These are phyloP conservation scores for Ptychochromis oligacanthus DNA, from an alignment of 2,113 vertebrate species.

Conservation along the genomic window DNA sequence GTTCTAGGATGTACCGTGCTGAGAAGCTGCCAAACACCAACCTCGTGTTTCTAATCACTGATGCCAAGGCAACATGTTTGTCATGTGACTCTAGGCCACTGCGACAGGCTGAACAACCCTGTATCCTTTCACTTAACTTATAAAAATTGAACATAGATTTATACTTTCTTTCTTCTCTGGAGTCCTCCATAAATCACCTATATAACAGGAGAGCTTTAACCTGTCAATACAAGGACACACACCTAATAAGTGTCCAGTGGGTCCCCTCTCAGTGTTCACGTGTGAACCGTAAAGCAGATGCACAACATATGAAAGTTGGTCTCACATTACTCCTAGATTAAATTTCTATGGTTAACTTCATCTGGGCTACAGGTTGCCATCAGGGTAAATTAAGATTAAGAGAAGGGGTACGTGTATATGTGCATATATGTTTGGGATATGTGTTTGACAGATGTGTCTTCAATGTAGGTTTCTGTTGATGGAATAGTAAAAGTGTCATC, in stretches of 20 bases:
- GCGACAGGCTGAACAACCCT: slow-evolving; percentile 95
- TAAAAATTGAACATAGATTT: slow-evolving; percentile 46
- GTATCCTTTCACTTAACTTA: slow-evolving; percentile 88
- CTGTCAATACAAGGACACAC: slow-evolving; percentile 54
- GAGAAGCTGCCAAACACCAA: slow-evolving; percentile 97
- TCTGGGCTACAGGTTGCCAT: slow-evolving; percentile 44
- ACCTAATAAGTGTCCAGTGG: slow-evolving; percentile 54
- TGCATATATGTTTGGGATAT: slow-evolving; percentile 7
- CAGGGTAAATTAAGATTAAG: slow-evolving; percentile 55
- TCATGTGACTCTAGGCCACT: slow-evolving; percentile 91
- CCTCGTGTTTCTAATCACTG: slow-evolving; percentile 95
- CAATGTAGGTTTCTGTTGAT: slow-evolving; percentile 47
- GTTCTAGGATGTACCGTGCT: slow-evolving; percentile 87
- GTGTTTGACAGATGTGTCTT: slow-evolving; percentile 53
- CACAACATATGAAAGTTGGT: slow-evolving; percentile 56
- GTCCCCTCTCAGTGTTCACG: slow-evolving; percentile 50
- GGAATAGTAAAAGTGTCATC: slow-evolving; percentile 58
- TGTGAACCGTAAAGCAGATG: slow-evolving; percentile 71
- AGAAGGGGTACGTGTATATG: neutral
- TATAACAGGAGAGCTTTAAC: slow-evolving; percentile 53
- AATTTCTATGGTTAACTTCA: slow-evolving; percentile 49
- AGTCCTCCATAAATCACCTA: slow-evolving; percentile 57
- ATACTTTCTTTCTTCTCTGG: slow-evolving; percentile 42
- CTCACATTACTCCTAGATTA: slow-evolving; percentile 57
- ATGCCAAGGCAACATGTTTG: slow-evolving; percentile 90